Evolutionary conservation across 1,140 invertebrate genomes (phyloP), one percentile per base, ranked within the genome.

Genomic region (Apis laboriosa): DNA sequence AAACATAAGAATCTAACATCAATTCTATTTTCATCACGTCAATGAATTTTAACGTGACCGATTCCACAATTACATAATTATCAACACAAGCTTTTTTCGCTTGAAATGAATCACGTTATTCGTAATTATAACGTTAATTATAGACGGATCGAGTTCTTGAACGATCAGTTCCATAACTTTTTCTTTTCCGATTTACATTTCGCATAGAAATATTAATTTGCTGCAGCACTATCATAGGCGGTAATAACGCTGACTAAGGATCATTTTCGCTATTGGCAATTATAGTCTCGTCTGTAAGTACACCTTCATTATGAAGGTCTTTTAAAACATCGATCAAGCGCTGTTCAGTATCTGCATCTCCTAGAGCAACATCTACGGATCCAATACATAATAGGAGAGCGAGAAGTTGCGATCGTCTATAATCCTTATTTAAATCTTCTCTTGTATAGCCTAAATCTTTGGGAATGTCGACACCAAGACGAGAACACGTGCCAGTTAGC

Each of bases 301-400:
- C 93, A 5, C 95, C 95, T 7, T 96, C 96, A 19, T 93, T 94
- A 84, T 96, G 93, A 13, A 96, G 89, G 90, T 96, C 96, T 74
- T 95, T 93, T 9, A 96, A 92, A 0, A 96, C 93, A 84, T 95
- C 95, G 61, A 95, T 94, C 55, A 96, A 94, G 64, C 97, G 94
- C 77, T 96, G 95, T 86, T 97, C 97, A 2, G 96, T 97, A 43
- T 95, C 92, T 9, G 96, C 95, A 87, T 96, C 94, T 8, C 96
- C 96, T 7, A 96, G 91, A 3, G 96, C 96, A 58, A 97, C 95
- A 90, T 97, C 97, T 17, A 97, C 96, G 12, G 97, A 97, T 9
- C 97, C 97, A 67, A 97, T 97, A 86, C 97, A 97, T 13, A 97
- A 92, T 34, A 97, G 92, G 21, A 97, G 93, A 3, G 97, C 97